phyloP scores from a whole-genome alignment of 1,140 invertebrate species.

The Teleopsis dalmanni region DNA sequence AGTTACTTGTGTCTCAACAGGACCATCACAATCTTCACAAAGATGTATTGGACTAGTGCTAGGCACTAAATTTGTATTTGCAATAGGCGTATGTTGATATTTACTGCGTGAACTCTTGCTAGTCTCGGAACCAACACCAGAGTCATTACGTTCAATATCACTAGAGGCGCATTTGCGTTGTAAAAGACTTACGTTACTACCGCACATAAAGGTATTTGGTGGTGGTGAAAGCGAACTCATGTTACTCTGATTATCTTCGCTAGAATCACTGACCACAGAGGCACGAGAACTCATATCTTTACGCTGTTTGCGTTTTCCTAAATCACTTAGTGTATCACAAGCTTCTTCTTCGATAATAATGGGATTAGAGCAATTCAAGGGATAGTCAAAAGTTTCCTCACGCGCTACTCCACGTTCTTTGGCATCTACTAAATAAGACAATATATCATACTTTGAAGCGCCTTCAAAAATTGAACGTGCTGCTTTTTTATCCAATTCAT shows the following conservation, averaged over 20 bases:
- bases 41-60: conserved; percentile 48
- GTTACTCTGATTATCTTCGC: conserved; percentile 57
- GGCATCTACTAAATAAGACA: conserved; percentile 79
- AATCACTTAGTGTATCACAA: conserved; percentile 47
- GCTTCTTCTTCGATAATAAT: conserved; percentile 50
- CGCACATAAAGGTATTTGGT: conserved; percentile 31
- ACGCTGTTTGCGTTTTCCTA: conserved; percentile 31
- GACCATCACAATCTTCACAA: conserved; percentile 71
- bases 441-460: conserved; percentile 79
- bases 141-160: conserved; percentile 83
- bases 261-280: conserved; percentile 57
- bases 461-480: conserved; percentile 71
- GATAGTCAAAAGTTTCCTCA: conserved; percentile 55
- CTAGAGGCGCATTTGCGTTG: conserved; percentile 36
- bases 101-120: conserved; percentile 75
- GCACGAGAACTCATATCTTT: conserved; percentile 53
- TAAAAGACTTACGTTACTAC: conserved; percentile 6
- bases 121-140: conserved; percentile 87
- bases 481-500: conserved; percentile 56
- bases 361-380: conserved; percentile 49
- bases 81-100: conserved; percentile 49
- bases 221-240: conserved; percentile 48
- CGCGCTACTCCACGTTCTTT: conserved; percentile 63
- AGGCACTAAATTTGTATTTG: conserved; percentile 5
- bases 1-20: conserved; percentile 60